Base-by-base conservation (phyloP, 1,140 invertebrate genomes). In the Apis mellifera region DNA sequence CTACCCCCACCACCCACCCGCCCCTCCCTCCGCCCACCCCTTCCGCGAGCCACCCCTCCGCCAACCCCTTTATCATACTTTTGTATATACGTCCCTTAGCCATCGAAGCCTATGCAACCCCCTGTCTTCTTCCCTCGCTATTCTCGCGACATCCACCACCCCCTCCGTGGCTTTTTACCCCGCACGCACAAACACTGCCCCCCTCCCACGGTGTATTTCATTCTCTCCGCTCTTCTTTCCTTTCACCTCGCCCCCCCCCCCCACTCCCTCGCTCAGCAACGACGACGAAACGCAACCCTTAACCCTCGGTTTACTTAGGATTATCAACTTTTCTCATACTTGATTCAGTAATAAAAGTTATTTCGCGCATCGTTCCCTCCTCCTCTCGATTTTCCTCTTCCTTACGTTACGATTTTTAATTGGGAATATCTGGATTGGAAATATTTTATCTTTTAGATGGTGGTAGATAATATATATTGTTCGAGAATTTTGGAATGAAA, bases 61-160 rank as follows among this genome's bases (percentile, higher is more conserved):
- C 71, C 82, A 74, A 15, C 84, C 83, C 64, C 84, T 90, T 89
- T 88, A 86, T 90, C 83, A 90, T 90, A 86, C 70, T 82, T 84
- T 84, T 90, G 88, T 81, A 77, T 81, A 77, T 81, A 77, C 81
- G 68, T 86, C 66, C 78, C 81, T 87, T 79, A 82, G 83, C 86
- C 83, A 80, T 77, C 89, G 80, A 86, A 80, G 72, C 68, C 84
- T 78, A 77, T 85, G 80, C 78, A 82, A 78, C 74, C 87, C 81
- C 65, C 84, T 84, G 70, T 78, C 82, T 69, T 23, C 54, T 72
- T 76, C 66, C 55, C 77, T 48, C 59, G 57, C 65, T 68, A 59
- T 77, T 62, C 66, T 54, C 73, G 65, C 48, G 78, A 79, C 77
- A 79, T n/a, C 66, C 65, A 52, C 73, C 84, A 52, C 73, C 84